Conservation (phyloP, 2,797 vertebrate genomes). For the Amazona ochrocephala region DNA sequence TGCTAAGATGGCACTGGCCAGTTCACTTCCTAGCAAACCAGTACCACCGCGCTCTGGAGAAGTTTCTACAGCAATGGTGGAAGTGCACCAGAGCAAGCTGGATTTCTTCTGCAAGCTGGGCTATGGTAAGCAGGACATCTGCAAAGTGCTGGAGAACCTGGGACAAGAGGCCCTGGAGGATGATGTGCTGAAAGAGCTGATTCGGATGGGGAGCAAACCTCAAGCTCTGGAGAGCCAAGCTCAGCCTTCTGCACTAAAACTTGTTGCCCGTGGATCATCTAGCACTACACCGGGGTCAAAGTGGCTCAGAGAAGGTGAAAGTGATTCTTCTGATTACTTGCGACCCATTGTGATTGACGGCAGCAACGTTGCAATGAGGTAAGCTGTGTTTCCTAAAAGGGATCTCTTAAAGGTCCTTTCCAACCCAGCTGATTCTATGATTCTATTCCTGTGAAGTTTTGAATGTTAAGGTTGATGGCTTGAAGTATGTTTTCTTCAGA, state of each 20-base stretch:
- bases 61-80: constrained; percentile 56
- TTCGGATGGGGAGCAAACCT: constrained; percentile 83
- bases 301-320: constrained; percentile 41
- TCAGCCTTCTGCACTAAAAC: constrained; percentile 57
- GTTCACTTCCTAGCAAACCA: background rate
- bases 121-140: constrained; percentile 82
- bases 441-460: background rate
- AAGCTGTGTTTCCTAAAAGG: background rate
- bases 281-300: background rate
- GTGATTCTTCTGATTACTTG: constrained; percentile 56
- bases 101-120: constrained; percentile 92
- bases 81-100: constrained; percentile 79
- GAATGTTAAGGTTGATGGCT: background rate
- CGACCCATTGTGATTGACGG: constrained; percentile 91
- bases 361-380: constrained; percentile 96
- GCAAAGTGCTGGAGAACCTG: constrained; percentile 85
- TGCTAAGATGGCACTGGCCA: background rate
- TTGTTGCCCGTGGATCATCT: constrained; percentile 83
- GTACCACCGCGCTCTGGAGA: background rate
- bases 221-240: background rate
- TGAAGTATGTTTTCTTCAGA: background rate
- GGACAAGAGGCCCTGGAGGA: constrained; percentile 87
- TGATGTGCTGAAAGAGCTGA: constrained; percentile 90
- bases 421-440: background rate
- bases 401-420: background rate